phyloP scores from a whole-genome alignment of 2,888 invertebrate genomes.

The Argyresthia albistria region DNA sequence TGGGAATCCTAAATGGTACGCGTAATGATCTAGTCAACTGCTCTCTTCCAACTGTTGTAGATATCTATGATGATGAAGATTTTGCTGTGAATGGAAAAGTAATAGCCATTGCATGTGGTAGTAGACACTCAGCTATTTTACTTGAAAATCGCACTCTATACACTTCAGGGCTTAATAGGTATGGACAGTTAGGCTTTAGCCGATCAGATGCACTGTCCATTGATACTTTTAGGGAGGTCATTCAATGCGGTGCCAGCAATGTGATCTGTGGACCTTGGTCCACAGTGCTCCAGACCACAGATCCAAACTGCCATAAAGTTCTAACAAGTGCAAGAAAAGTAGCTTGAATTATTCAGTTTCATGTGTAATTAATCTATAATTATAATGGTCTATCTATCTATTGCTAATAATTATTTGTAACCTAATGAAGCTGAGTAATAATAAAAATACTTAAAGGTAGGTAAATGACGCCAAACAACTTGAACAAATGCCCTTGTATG shows the following conservation, averaged over 20 bases:
- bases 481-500: no score
- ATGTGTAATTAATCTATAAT: no score
- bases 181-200: conserved; percentile 80
- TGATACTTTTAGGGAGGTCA: conserved; percentile 35
- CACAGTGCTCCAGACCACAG: conserved; percentile 25
- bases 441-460: no score
- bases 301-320: no score
- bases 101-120: conserved; percentile 80
- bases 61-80: conserved; percentile 43
- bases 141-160: conserved; percentile 78
- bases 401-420: no score
- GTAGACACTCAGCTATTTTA: conserved; percentile 80
- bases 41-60: conserved; percentile 43
- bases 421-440: no score
- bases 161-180: conserved; percentile 87
- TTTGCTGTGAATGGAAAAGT: conserved; percentile 59
- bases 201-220: conserved; percentile 26
- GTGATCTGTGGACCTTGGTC: conserved; percentile 51
- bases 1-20: conserved; percentile 70
- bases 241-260: conserved; percentile 20
- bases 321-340: no score
- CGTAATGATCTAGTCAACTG: conserved; percentile 26
- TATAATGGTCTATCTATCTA: no score
- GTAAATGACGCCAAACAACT: no score
- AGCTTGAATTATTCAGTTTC: no score